Conservation (phyloP, 2,888 invertebrate genomes). For the Dolomedes plantarius region DNA sequence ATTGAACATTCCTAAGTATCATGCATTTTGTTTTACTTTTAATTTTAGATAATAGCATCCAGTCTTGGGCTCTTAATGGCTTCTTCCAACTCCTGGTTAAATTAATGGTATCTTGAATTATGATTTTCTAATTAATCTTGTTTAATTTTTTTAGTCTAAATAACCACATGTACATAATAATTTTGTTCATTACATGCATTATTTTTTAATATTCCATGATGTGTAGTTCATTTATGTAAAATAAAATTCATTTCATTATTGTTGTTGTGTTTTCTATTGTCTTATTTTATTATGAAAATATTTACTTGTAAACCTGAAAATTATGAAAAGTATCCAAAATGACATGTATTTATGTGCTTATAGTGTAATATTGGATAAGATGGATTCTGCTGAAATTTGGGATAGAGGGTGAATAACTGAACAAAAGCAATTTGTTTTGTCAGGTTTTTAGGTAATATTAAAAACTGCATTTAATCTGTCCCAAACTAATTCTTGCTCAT, state of each 20-base stretch:
- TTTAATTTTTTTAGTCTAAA: neutral
- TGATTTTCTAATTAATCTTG: constrained; percentile 16
- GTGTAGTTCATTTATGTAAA: constrained; percentile 64
- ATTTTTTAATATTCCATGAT: constrained; percentile 52
- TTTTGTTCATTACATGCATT: constrained; percentile 29
- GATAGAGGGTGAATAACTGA: too few relatives aligned
- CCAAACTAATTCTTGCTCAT: too few relatives aligned
- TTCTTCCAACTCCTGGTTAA: constrained; percentile 36
- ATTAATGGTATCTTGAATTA: constrained; percentile 47
- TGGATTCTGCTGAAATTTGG: too few relatives aligned
- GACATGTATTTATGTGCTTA: too few relatives aligned
- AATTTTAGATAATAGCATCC: constrained; percentile 56
- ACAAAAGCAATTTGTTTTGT: too few relatives aligned
- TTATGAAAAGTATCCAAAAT: too few relatives aligned
- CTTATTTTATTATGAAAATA: too few relatives aligned
- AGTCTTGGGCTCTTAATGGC: constrained; percentile 51
- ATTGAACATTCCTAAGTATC: constrained; percentile 42
- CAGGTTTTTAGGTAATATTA: too few relatives aligned
- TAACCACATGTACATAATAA: constrained; percentile 37
- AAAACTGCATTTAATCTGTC: too few relatives aligned
- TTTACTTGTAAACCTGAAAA: too few relatives aligned
- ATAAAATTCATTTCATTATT: constrained; percentile 66
- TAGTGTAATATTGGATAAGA: too few relatives aligned
- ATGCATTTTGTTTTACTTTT: constrained; percentile 27
- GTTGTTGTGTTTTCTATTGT: constrained; percentile 18